These are phyloP conservation scores for Pipistrellus kuhlii DNA, from an alignment of 2,797 vertebrate genomes.

Conservation along the genomic window DNA sequence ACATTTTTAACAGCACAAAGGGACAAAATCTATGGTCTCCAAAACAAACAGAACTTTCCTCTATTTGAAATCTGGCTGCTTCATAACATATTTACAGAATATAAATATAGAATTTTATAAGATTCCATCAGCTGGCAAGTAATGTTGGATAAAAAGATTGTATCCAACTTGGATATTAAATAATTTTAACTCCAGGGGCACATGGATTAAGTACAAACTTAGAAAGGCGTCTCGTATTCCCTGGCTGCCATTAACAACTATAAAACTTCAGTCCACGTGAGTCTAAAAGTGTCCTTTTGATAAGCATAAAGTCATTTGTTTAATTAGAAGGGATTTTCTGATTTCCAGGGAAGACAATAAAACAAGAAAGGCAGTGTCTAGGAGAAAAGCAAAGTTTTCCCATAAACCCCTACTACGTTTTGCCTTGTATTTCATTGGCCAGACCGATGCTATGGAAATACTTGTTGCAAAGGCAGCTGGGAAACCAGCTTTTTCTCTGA, in stretches of 20 bases:
- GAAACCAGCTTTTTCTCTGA: neutral
- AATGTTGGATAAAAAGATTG: constrained; percentile 25
- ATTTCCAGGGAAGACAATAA: constrained; percentile 42
- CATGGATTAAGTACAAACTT: neutral
- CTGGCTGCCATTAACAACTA: neutral
- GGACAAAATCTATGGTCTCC: neutral
- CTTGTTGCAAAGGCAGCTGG: neutral
- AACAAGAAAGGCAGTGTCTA: neutral
- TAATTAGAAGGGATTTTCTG: neutral
- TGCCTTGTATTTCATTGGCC: neutral
- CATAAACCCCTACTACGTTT: neutral
- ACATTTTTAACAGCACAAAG: neutral
- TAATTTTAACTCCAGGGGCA: neutral
- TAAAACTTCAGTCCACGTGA: neutral
- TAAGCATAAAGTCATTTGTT: neutral
- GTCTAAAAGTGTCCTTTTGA: neutral
- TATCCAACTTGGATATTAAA: neutral
- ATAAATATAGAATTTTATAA: constrained; percentile 13
- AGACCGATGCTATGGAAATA: neutral
- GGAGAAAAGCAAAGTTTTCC: constrained; percentile 19
- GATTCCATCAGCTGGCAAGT: neutral
- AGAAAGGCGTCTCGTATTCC: constrained; percentile 11
- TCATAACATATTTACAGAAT: constrained; percentile 19
- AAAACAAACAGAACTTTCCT: neutral
- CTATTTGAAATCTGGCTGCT: constrained; percentile 31